These are phyloP conservation scores for Plecturocebus donacophilus DNA, from an alignment of 2,113 vertebrate genomes.

Conservation along the genomic window DNA sequence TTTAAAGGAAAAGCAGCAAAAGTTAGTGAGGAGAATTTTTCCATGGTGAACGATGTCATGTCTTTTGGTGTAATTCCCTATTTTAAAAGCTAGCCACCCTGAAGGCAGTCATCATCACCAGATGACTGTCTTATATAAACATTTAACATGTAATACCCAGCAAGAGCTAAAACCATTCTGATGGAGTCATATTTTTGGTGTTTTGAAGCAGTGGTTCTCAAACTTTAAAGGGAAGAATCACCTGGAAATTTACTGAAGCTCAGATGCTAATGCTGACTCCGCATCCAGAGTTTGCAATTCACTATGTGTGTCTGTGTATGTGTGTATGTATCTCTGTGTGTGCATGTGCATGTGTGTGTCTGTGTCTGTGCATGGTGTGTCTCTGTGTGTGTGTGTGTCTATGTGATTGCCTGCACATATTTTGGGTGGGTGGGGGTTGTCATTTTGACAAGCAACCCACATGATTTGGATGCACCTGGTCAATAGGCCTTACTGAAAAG, in stretches of 20 bases:
- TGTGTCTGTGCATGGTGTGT: neutral
- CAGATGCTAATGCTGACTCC: neutral
- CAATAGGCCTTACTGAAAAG: neutral
- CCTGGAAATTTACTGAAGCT: neutral
- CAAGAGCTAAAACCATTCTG: neutral
- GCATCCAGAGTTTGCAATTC: neutral
- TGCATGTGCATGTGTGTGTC: too few relatives aligned
- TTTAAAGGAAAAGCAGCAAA: slow-evolving; percentile 14
- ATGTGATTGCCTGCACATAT: neutral
- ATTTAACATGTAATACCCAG: neutral
- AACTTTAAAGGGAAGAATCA: neutral
- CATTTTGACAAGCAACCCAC: slow-evolving; percentile 4
- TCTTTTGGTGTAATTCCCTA: neutral
- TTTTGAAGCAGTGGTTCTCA: neutral
- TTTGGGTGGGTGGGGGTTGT: neutral
- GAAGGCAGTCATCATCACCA: too few relatives aligned
- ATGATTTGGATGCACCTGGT: neutral
- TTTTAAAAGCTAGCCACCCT: neutral
- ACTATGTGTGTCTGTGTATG: neutral
- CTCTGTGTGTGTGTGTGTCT: too few relatives aligned
- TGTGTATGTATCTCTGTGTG: too few relatives aligned
- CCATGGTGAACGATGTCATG: neutral
- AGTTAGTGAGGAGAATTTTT: slow-evolving; percentile 57
- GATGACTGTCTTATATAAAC: neutral
- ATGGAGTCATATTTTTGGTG: neutral